Evolutionary conservation across 2,113 vertebrate species (phyloP).

Genomic region (Tauraco erythrolophus): DNA sequence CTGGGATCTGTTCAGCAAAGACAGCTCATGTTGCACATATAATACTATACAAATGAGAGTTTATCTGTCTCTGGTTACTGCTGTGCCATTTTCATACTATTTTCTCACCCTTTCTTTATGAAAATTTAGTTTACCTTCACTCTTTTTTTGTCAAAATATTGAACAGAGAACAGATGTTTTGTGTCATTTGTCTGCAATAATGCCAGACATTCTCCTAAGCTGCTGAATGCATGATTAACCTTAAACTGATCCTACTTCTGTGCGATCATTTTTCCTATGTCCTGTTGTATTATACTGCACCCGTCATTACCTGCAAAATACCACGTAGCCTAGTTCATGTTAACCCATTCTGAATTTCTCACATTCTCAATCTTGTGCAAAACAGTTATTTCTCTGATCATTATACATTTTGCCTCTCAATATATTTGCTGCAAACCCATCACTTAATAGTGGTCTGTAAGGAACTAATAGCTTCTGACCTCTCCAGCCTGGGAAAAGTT

Average conservation of each 20-base stretch:
- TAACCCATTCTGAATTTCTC: background rate
- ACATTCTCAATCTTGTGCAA: background rate
- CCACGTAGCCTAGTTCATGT: background rate
- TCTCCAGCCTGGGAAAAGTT: background rate
- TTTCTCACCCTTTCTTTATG: background rate
- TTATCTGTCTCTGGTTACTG: background rate
- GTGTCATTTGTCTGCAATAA: conserved; percentile 5
- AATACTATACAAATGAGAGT: background rate
- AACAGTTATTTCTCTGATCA: background rate
- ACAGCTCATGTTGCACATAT: background rate
- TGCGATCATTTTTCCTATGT: background rate
- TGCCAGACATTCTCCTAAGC: conserved; percentile 10
- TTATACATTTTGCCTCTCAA: background rate
- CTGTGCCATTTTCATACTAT: background rate
- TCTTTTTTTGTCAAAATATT: background rate
- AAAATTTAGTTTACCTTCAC: background rate
- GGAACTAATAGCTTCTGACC: background rate
- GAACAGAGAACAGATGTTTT: conserved; percentile 4
- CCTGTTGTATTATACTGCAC: background rate
- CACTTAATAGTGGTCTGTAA: background rate
- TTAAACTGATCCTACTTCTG: conserved; percentile 16
- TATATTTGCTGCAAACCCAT: background rate
- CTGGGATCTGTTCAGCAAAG: background rate
- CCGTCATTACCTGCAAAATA: background rate
- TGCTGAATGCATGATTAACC: conserved; percentile 28